These are phyloP conservation scores for Cyclophora albipunctata DNA, from an alignment of 2,888 invertebrate species.

Conservation along the genomic window DNA sequence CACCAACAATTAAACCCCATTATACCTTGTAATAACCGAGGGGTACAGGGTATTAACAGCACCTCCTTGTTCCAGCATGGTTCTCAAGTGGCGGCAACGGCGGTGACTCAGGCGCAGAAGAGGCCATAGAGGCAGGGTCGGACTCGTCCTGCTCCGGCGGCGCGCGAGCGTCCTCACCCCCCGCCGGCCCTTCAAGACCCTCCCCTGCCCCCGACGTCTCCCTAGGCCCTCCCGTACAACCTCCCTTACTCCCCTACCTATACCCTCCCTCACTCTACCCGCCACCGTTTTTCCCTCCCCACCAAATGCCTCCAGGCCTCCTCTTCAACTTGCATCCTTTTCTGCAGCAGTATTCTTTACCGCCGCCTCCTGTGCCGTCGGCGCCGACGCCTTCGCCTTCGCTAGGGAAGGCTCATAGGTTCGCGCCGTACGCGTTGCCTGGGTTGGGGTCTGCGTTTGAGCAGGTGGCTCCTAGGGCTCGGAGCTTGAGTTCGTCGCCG, in stretches of 20 bases:
- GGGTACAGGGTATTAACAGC: background rate
- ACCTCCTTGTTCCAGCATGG: constrained; percentile 68
- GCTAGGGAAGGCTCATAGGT: constrained; percentile 82
- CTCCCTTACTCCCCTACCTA: constrained; percentile 93
- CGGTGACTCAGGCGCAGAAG: constrained; percentile 77
- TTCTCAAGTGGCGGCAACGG: constrained; percentile 76
- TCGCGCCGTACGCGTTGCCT: constrained; percentile 92
- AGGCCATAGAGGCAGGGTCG: constrained; percentile 79
- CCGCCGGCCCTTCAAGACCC: constrained; percentile 75
- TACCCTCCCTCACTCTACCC: constrained; percentile 93
- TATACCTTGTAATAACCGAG: too few species aligned
- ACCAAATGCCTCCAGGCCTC: constrained; percentile 87
- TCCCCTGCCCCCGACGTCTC: constrained; percentile 95
- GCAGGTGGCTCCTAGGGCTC: constrained; percentile 86
- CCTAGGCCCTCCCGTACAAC: constrained; percentile 94
- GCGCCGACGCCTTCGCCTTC: constrained; percentile 79
- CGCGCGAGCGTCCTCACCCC: constrained; percentile 68
- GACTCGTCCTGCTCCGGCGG: constrained; percentile 85
- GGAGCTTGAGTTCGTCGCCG: constrained; percentile 79
- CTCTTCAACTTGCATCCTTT: constrained; percentile 93
- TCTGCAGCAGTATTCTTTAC: constrained; percentile 89
- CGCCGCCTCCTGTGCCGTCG: constrained; percentile 78
- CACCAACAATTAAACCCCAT: too few species aligned
- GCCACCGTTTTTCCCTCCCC: constrained; percentile 82
- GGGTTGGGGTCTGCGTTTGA: constrained; percentile 90